Evolutionary conservation across 1,140 invertebrate species (phyloP).

Genomic region (Brachionus plicatilis): DNA sequence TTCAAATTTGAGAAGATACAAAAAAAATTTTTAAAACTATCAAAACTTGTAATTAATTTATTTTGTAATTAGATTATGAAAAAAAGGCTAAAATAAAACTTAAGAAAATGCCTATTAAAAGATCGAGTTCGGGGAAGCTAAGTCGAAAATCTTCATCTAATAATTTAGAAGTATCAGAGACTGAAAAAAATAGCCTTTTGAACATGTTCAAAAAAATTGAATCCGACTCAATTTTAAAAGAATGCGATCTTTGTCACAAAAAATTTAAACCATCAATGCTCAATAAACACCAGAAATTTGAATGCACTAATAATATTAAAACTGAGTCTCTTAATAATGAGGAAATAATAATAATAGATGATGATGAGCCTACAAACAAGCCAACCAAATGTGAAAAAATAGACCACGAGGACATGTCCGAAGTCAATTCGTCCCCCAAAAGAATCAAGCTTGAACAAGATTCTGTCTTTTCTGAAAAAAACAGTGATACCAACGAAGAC

Average conservation of each 20-base stretch:
- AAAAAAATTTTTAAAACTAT: no score
- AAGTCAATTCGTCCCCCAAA: neutral
- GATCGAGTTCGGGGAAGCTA: neutral
- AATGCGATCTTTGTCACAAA: neutral
- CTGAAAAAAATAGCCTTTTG: neutral
- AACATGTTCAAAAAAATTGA: constrained; percentile 1
- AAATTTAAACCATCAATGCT: neutral
- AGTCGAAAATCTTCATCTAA: constrained; percentile 5
- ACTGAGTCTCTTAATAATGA: neutral
- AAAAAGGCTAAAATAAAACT: neutral
- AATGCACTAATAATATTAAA: neutral
- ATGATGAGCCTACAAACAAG: neutral
- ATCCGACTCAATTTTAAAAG: neutral
- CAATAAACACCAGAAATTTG: neutral
- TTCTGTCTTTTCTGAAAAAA: neutral
- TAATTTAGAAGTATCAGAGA: neutral
- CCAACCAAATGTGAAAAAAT: neutral
- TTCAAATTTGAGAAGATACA: no score
- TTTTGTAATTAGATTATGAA: neutral
- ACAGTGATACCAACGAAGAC: neutral
- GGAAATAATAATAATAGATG: neutral
- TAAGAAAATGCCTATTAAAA: neutral
- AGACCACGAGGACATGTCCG: neutral
- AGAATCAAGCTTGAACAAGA: neutral
- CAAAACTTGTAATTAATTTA: no score